Evolutionary conservation across 2,113 vertebrate species (phyloP), one percentile per base, ranked within the genome.

Genomic region (Cyprinodon tularosa): DNA sequence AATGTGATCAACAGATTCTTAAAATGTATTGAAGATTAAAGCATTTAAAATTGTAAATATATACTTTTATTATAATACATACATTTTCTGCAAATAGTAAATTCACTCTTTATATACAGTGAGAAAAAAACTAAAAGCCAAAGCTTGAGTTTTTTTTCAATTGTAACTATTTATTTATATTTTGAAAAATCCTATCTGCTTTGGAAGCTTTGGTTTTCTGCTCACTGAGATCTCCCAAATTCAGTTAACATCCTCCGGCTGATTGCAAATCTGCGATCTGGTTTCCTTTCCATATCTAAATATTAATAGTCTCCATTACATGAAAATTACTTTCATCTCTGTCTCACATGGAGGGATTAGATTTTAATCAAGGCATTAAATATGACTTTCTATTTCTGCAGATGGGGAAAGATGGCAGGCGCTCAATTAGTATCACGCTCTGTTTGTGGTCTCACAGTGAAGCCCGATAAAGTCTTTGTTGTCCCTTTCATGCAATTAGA

Each of bases 251-350:
- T 91, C 84, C 81, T 84, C 66, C 77, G 82, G 86, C 84, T 91
- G 89, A 88, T 90, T 85, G 74, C 81, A 70, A 87, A 90, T 86
- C 76, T 85, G 79, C 62, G 72, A 63, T 89, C 87, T 84, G 83
- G 80, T 88, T 89, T 91, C 88, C 84, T 81, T 86, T 89, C 76
- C 81, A 79, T 90, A 82, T 89, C 86, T 83, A 87, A 93, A 93
- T 93, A 94, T 92, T 94, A 94, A 94, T 94, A 93, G 92, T 90
- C 84, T 89, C 93, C 88, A 91, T 93, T 93, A 92, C 88, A 89
- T 3, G 71, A 89, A 91, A 92, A 94, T 93, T 73, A 90, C 92
- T 92, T 93, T 93, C 86, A 90, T 90, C 88, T 91, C 86, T 60
- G 74, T 87, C 86, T 91, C 84, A 82, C 84, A 82, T 85, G 86